phyloP scores from a whole-genome alignment of 1,140 invertebrate species.

The Cotesia typhae region DNA sequence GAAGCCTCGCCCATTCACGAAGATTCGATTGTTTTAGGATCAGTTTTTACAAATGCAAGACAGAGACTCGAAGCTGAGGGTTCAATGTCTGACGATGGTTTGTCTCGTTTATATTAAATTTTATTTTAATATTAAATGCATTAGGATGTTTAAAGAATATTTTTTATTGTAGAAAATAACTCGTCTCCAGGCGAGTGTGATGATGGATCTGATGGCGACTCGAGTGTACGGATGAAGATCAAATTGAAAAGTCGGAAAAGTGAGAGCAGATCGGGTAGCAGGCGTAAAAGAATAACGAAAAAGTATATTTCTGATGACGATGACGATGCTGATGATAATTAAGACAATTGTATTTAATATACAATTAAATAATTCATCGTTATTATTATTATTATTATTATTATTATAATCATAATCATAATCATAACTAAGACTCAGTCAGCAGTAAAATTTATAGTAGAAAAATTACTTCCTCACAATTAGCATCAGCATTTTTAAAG shows the following conservation, averaged over 20 bases:
- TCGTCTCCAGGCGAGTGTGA: conserved; percentile 57
- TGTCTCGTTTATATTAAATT: conserved; percentile 22
- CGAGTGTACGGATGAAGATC: conserved; percentile 73
- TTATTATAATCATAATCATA: too few relatives aligned
- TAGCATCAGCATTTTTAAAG: too few relatives aligned
- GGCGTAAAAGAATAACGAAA: conserved; percentile 73
- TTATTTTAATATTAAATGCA: too few relatives aligned
- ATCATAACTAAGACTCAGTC: too few relatives aligned
- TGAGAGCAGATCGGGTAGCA: conserved; percentile 59
- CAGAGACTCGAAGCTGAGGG: conserved; percentile 76
- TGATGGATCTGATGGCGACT: conserved; percentile 67
- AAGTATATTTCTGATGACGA: conserved; percentile 82
- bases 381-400: background rate
- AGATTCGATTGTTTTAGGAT: conserved; percentile 92
- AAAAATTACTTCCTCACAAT: too few relatives aligned
- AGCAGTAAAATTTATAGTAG: too few relatives aligned
- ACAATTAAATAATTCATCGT: conserved; percentile 23
- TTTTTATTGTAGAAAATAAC: background rate
- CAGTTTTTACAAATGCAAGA: conserved; percentile 81
- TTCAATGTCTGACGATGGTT: conserved; percentile 64
- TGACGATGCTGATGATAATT: conserved; percentile 69
- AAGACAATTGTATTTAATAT: conserved; percentile 34
- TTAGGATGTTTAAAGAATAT: too few relatives aligned
- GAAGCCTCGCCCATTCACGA: conserved; percentile 95
- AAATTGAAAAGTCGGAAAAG: conserved; percentile 67